phyloP scores from a whole-genome alignment of 2,113 vertebrate species.

The Salvelinus namaycush region DNA sequence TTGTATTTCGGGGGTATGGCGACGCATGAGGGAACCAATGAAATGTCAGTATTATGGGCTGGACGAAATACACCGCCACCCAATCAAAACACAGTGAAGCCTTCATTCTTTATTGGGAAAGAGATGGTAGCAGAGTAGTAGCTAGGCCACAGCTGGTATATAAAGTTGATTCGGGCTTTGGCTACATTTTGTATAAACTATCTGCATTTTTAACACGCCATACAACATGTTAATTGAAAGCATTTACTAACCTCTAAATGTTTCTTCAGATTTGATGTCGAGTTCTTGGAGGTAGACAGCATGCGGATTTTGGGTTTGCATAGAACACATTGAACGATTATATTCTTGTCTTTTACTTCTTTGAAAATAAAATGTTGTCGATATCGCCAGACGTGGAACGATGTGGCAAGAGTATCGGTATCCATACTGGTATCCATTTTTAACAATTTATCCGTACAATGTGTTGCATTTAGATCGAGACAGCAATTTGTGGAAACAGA shows the following conservation, averaged over 20 bases:
- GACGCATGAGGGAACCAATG: too few relatives aligned
- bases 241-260: constrained; percentile 69
- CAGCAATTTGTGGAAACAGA: too few relatives aligned
- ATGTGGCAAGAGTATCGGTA: constrained; percentile 38
- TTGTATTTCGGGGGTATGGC: too few relatives aligned
- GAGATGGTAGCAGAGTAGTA: too few relatives aligned
- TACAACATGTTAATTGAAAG: not conserved
- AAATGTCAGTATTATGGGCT: too few relatives aligned
- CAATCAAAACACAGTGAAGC: too few relatives aligned
- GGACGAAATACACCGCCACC: too few relatives aligned
- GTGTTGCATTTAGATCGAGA: too few relatives aligned
- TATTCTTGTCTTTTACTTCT: constrained; percentile 73
- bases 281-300: constrained; percentile 71
- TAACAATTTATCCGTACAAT: constrained; percentile 16
- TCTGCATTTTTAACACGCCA: constrained; percentile 42
- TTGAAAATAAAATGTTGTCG: constrained; percentile 75
- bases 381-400: constrained; percentile 69
- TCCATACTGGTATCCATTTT: constrained; percentile 25
- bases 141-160: too few relatives aligned
- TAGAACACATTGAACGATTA: constrained; percentile 76
- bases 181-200: not conserved
- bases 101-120: too few relatives aligned
- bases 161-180: too few relatives aligned
- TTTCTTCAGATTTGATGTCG: constrained; percentile 75
- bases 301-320: constrained; percentile 72